A percentile compares a stretch with the other conserved stretches of the same genome.
These are phyloP conservation scores for Onychostoma macrolepis DNA, from an alignment of 2,113 vertebrate genomes.

Conservation along the genomic window DNA sequence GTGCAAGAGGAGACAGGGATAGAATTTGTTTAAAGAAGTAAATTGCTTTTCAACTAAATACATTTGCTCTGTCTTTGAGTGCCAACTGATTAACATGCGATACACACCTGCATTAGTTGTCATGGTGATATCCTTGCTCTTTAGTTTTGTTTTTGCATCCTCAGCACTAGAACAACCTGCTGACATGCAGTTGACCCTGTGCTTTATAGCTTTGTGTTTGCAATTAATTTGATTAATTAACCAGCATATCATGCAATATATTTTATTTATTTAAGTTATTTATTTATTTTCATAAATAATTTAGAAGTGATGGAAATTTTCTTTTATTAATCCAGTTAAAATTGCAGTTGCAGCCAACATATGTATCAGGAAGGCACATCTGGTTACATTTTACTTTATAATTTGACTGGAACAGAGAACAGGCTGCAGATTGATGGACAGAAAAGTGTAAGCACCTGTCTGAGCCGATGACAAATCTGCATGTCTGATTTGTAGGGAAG, in stretches of 20 bases:
- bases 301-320: not conserved
- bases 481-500: not conserved
- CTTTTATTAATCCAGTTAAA: not conserved
- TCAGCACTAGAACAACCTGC: not conserved
- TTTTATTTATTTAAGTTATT: not conserved
- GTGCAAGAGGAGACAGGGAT: not conserved
- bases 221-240: not conserved
- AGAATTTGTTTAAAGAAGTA: not conserved
- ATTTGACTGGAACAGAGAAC: not conserved
- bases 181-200: not conserved
- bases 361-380: not conserved
- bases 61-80: not conserved
- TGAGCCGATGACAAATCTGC: not conserved
- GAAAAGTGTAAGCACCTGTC: not conserved
- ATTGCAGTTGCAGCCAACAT: not conserved
- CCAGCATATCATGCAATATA: not conserved
- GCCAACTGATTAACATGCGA: not conserved
- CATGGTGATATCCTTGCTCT: constrained; percentile 6
- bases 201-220: not conserved
- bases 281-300: not conserved
- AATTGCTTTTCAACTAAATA: constrained; percentile 17
- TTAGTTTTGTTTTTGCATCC: not conserved
- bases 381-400: not conserved
- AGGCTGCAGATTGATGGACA: not conserved
- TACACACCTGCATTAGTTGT: constrained; percentile 35